Conservation (phyloP, 2,888 invertebrate species). For the Graphium colonna region DNA sequence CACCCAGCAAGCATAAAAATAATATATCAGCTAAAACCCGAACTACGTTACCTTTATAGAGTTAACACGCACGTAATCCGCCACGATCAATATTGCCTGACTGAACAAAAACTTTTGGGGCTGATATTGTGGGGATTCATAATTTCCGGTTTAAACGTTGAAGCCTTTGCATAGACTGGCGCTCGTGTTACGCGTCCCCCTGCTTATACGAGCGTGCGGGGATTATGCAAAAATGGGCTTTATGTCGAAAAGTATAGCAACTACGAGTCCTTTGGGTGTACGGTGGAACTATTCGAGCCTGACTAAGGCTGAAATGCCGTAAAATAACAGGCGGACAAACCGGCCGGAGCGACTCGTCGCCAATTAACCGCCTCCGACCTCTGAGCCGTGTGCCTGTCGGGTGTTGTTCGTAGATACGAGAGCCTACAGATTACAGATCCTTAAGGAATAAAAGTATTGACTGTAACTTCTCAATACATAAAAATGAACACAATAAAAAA, state of each 20-base stretch:
- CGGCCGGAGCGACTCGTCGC: slow-evolving; percentile 59
- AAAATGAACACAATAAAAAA: no score
- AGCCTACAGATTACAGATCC: slow-evolving; percentile 33
- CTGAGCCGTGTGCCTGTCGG: slow-evolving; percentile 49
- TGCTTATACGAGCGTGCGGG: neutral
- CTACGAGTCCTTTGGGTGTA: slow-evolving; percentile 11
- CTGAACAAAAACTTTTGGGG: slow-evolving; percentile 56
- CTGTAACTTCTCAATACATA: no score
- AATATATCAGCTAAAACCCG: no score
- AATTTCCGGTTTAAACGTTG: slow-evolving; percentile 63
- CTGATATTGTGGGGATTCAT: slow-evolving; percentile 55
- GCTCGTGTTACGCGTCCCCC: slow-evolving; percentile 16
- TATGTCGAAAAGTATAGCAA: slow-evolving; percentile 1
- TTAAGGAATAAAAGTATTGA: no score
- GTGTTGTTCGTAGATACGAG: slow-evolving; percentile 56
- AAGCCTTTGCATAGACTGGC: slow-evolving; percentile 36
- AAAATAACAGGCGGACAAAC: slow-evolving; percentile 66
- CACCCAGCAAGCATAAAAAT: no score
- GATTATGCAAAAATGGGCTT: slow-evolving; percentile 9
- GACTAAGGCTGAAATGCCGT: slow-evolving; percentile 57
- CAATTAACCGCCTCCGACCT: slow-evolving; percentile 75
- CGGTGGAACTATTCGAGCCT: slow-evolving; percentile 27
- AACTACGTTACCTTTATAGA: no score
- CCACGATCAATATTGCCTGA: slow-evolving; percentile 69
- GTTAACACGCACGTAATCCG: slow-evolving; percentile 4